Base-by-base conservation (phyloP, 1,140 invertebrate species). In the Drosophila nebulosa region DNA sequence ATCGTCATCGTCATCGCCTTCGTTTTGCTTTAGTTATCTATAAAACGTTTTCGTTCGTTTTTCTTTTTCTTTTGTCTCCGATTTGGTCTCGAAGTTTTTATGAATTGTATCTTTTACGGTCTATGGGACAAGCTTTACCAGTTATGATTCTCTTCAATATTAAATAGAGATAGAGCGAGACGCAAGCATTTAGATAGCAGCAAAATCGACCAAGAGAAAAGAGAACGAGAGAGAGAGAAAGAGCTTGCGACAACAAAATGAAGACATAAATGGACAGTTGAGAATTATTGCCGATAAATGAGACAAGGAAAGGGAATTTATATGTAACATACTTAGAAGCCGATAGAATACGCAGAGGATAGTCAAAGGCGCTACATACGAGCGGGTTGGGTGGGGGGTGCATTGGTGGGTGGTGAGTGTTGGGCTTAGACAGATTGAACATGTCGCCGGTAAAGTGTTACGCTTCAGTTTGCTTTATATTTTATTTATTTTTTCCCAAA, bases 211-310 rank as follows among this genome's bases (percentile, higher is more conserved):
- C 10, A 6, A 14, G 30, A 26, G 4, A 21, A 2, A 1, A 50
- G 27, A 7, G 50, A 16, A 2, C 4, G n/a, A n/a, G 12, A 32
- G 18, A 18, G 3, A n/a, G n/a, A 10, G 52, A 50, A 14, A 18
- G 50, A 21, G 14, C 42, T 27, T 52, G 68, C 30, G 69, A 64
- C 46, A 67, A 57, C 42, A 66, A 75, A 78, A 84, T 76, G 75
- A 73, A 85, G 81, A 80, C 78, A 86, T 85, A 86, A 86, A 86
- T 88, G 83, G 78, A 64, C 71, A 86, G 77, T 85, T 80, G 77
- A 86, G 75, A 79, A 85, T 77, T 85, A 86, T 80, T 79, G 66
- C 58, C 52, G 65, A 83, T 72, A 68, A 77, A 64, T 46, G 51
- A 22, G 63, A 64, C 46, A 27, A 46, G 14, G n/a, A 57, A 42